Evolutionary conservation across 2,113 vertebrate species (phyloP).

Genomic region (Capra hircus): DNA sequence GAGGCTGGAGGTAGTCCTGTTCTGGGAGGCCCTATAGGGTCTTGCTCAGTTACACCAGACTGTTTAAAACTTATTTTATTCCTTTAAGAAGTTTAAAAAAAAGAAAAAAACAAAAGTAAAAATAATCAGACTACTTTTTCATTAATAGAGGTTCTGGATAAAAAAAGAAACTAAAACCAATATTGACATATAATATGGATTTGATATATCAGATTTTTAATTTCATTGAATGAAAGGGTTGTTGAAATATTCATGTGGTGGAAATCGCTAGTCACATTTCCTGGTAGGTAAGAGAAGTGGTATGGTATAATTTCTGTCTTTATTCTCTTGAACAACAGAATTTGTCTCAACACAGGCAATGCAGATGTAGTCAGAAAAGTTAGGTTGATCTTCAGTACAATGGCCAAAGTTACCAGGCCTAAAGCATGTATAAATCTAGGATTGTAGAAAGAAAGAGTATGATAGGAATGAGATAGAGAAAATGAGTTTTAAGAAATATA

Average conservation of each 20-base stretch:
- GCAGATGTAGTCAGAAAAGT: not conserved
- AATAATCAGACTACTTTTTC: not conserved
- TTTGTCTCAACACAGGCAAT: not conserved
- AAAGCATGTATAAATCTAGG: not conserved
- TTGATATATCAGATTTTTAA: not conserved
- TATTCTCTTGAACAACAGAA: not conserved
- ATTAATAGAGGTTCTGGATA: not conserved
- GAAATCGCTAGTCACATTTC: not conserved
- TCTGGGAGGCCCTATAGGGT: not conserved
- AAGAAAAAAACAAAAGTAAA: not conserved
- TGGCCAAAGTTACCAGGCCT: not conserved
- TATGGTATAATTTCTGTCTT: not conserved
- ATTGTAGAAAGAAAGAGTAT: not conserved
- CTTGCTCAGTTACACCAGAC: not conserved
- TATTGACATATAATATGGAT: not conserved
- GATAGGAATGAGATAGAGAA: not conserved
- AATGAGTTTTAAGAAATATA: not conserved
- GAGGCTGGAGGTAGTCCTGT: not conserved
- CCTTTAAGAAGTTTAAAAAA: not conserved
- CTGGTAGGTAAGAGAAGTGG: not conserved
- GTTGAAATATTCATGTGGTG: not conserved
- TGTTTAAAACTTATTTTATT: constrained; percentile 15
- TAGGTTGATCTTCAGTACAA: not conserved
- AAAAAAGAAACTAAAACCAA: not conserved
- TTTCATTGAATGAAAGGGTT: not conserved